A percentile compares a stretch with the other conserved stretches of the same genome.
Conservation (phyloP, 2,113 vertebrate genomes). For the Chaenocephalus aceratus region DNA sequence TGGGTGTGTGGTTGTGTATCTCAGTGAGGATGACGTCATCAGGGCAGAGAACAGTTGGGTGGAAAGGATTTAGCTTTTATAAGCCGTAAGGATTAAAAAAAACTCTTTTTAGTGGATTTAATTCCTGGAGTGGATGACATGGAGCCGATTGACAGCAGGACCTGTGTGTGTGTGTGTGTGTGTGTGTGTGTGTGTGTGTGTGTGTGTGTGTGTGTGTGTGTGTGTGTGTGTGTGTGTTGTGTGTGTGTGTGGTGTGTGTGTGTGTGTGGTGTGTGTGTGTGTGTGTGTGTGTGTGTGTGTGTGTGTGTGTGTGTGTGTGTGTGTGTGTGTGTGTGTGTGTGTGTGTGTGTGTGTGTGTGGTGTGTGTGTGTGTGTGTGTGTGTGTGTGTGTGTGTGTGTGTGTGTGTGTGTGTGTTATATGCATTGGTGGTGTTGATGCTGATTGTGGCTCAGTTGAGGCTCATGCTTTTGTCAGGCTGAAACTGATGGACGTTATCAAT, state of each 20-base stretch:
- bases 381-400: neutral
- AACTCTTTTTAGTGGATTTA: conserved; percentile 48
- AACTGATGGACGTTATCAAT: too few relatives aligned
- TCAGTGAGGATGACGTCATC: conserved; percentile 13
- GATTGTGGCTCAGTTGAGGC: too few relatives aligned
- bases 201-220: neutral
- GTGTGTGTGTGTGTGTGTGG: neutral
- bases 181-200: neutral
- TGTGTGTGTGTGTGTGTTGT: neutral
- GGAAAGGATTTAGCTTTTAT: conserved; percentile 60
- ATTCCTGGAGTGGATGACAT: conserved; percentile 42
- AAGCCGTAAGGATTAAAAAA: conserved; percentile 64
- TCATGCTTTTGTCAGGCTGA: too few relatives aligned
- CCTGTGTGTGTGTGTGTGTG: neutral
- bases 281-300: neutral
- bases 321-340: neutral
- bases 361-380: neutral
- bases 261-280: too few relatives aligned
- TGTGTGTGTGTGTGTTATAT: too few relatives aligned
- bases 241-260: too few relatives aligned
- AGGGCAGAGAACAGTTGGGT: conserved; percentile 41
- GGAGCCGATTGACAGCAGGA: conserved; percentile 20
- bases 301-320: neutral
- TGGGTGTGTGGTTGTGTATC: neutral
- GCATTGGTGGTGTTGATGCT: too few relatives aligned